A percentile compares a stretch with the other conserved stretches of the same genome.
phyloP scores from a whole-genome alignment of 2,888 invertebrate genomes.

The Alcis repandata region DNA sequence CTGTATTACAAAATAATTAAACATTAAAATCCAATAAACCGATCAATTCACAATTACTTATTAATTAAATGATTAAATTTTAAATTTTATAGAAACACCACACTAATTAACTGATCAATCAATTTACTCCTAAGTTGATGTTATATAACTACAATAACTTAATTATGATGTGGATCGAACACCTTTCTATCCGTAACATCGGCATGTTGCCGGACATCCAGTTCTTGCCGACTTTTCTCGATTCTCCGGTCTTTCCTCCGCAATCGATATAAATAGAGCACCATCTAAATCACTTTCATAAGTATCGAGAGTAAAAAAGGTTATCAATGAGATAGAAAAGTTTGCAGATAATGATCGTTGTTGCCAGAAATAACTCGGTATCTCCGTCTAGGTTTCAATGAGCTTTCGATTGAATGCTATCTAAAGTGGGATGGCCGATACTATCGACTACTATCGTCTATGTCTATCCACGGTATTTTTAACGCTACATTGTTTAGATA shows the following conservation, averaged over 20 bases:
- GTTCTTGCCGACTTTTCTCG: constrained; percentile 41
- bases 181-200: constrained; percentile 38
- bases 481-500: constrained; percentile 42
- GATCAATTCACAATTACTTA: too few species aligned
- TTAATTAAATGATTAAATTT: too few species aligned
- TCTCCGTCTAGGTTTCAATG: constrained; percentile 36
- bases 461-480: constrained; percentile 35
- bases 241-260: constrained; percentile 26
- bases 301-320: constrained; percentile 17
- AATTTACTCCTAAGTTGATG: too few species aligned
- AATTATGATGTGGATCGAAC: neutral
- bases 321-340: constrained; percentile 21
- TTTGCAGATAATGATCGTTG: constrained; percentile 17
- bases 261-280: constrained; percentile 4
- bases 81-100: too few species aligned
- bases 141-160: neutral
- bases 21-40: too few species aligned
- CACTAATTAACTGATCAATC: too few species aligned
- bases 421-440: constrained; percentile 41
- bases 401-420: constrained; percentile 36
- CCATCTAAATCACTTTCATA: constrained; percentile 16
- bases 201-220: constrained; percentile 42
- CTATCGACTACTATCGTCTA: constrained; percentile 40
- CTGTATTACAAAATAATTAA: too few species aligned
- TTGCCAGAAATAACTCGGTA: constrained; percentile 23